These are phyloP conservation scores for Cephus pygmeus DNA, from an alignment of 2,888 invertebrate species.

Conservation along the genomic window DNA sequence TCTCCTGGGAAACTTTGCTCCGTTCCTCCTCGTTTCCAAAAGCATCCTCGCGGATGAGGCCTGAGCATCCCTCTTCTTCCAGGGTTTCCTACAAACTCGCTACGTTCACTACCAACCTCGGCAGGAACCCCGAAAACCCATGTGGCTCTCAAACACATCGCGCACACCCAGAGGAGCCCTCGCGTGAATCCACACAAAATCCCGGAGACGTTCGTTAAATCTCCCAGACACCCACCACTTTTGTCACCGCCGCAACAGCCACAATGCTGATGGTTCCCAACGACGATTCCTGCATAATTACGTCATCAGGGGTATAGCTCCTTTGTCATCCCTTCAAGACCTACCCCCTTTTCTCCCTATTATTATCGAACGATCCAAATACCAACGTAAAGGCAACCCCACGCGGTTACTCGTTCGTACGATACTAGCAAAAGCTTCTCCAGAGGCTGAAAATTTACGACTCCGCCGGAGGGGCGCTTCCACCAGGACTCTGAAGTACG, in stretches of 20 bases:
- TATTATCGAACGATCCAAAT: not conserved
- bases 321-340: not conserved
- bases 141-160: not conserved
- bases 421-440: not conserved
- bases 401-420: not conserved
- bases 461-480: not conserved
- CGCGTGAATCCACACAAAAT: not conserved
- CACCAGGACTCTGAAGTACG: not conserved
- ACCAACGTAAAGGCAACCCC: not conserved
- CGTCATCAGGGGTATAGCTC: not conserved
- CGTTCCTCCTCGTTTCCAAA: slow-evolving; percentile 16
- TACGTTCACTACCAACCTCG: not conserved
- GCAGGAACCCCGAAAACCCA: not conserved
- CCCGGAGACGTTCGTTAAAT: not conserved
- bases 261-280: not conserved
- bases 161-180: not conserved
- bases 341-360: not conserved
- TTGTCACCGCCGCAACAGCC: not conserved
- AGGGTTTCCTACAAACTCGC: not conserved
- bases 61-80: not conserved
- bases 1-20: slow-evolving; percentile 32
- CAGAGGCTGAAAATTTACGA: not conserved
- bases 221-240: not conserved
- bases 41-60: not conserved
- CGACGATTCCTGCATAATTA: not conserved